Evolutionary conservation across 2,797 vertebrate species (phyloP), one percentile per base, ranked within the genome.

Genomic region (Sparus aurata): DNA sequence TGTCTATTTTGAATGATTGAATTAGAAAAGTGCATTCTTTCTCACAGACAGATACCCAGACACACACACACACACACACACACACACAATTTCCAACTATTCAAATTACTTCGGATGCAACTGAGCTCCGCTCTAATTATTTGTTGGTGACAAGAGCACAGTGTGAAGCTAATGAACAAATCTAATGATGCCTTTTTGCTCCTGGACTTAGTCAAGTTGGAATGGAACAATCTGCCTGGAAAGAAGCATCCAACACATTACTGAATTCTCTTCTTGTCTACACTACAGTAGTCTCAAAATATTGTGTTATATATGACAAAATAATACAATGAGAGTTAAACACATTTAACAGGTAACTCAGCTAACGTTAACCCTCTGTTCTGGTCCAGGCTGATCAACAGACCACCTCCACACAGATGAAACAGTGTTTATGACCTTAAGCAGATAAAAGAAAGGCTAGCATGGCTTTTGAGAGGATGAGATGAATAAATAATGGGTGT

Each of bases 81-180:
- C 8, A 10, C 6, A 18, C 4, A 65, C 20, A 64, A 27, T 50
- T 62, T 67, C 22, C 41, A 71, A 46, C 60, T n/a, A 30, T 57
- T 71, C 34, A 79, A 73, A 88, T 88, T 9, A 72, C 53, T 89
- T 74, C 78, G 70, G 69, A 69, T 87, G 79, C 84, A 74, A 63
- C 83, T 81, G 79, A 87, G 81, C 72, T 78, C 57, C 7, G 59
- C 81, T 80, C 87, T 90, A 90, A 91, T 93, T 92, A 90, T 87
- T 85, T 93, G 77, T 73, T 84, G 83, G 76, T 85, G 82, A 93
- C 80, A 85, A 78, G 77, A 89, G 83, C 89, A 87, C 87, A 92
- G 87, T 72, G 49, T 89, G 91, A 85, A 82, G 83, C 89, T 92
- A 93, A 93, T 94, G 87, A 94, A 90, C 76, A 85, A 80, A 90